phyloP scores from a whole-genome alignment of 2,888 invertebrate species.

The Bibio marci region DNA sequence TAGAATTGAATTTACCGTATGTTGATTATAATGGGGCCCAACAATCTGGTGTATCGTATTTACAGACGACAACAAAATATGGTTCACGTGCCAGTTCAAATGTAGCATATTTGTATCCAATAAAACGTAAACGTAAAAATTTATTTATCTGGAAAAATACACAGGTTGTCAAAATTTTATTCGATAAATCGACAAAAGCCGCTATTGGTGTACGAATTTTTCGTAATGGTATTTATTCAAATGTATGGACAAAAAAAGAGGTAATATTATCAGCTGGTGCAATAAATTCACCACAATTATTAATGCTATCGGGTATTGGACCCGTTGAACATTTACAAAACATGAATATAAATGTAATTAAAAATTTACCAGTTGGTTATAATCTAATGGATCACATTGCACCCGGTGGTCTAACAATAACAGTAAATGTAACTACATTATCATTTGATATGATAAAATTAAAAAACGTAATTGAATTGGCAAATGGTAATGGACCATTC shows the following conservation, averaged over 20 bases:
- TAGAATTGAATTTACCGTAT: slow-evolving; percentile 41
- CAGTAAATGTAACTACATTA: slow-evolving; percentile 27
- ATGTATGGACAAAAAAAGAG: slow-evolving; percentile 41
- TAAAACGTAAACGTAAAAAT: slow-evolving; percentile 33
- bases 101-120: slow-evolving; percentile 39
- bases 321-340: slow-evolving; percentile 37
- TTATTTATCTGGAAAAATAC: slow-evolving; percentile 37
- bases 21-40: slow-evolving; percentile 48
- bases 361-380: slow-evolving; percentile 42
- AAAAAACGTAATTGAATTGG: slow-evolving; percentile 18
- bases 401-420: slow-evolving; percentile 48
- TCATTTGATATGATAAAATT: slow-evolving; percentile 22
- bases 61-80: slow-evolving; percentile 40
- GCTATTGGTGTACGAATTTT: slow-evolving; percentile 39
- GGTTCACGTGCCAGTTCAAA: slow-evolving; percentile 42
- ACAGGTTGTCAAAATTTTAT: slow-evolving; percentile 36
- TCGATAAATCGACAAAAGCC: slow-evolving; percentile 30
- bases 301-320: slow-evolving; percentile 62
- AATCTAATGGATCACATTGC: slow-evolving; percentile 48
- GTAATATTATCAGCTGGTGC: slow-evolving; percentile 61
- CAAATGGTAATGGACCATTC: slow-evolving; percentile 28
- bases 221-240: slow-evolving; percentile 26
- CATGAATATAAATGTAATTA: slow-evolving; percentile 35
- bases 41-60: slow-evolving; percentile 41
- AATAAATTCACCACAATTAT: slow-evolving; percentile 62